Evolutionary conservation across 1,140 invertebrate species (phyloP).

Genomic region (Drosophila baimaii): DNA sequence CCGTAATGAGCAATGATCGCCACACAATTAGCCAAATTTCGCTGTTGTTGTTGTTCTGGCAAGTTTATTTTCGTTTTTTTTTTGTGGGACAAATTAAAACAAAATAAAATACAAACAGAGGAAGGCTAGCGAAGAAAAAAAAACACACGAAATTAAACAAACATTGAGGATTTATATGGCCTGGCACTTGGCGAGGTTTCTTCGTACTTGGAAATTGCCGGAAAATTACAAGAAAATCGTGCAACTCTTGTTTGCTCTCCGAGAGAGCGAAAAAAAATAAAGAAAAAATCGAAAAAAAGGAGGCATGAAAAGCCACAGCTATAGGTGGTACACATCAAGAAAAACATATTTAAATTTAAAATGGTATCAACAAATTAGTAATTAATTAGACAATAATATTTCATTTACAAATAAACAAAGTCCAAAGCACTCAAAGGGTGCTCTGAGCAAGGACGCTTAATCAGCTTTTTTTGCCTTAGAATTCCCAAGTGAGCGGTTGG

Average conservation of each 20-base stretch:
- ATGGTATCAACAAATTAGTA: background rate
- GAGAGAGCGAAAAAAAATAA: slow-evolving; percentile 24
- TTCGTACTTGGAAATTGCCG: slow-evolving; percentile 65
- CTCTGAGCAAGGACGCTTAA: too few species aligned
- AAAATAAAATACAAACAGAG: slow-evolving; percentile 56
- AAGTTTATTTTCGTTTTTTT: slow-evolving; percentile 51
- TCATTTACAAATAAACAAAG: too few species aligned
- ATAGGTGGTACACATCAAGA: background rate
- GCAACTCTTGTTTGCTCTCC: slow-evolving; percentile 75
- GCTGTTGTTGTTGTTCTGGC: slow-evolving; percentile 37
- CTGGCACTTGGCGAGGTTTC: slow-evolving; percentile 38
- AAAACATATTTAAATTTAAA: background rate
- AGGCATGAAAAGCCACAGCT: slow-evolving; percentile 58
- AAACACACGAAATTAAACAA: slow-evolving; percentile 78
- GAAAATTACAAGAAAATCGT: slow-evolving; percentile 83
- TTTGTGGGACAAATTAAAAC: slow-evolving; percentile 70
- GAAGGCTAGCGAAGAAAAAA: slow-evolving; percentile 32
- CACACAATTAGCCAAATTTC: slow-evolving; percentile 79
- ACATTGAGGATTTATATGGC: slow-evolving; percentile 74
- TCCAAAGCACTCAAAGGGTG: too few species aligned
- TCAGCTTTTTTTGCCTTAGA: too few species aligned
- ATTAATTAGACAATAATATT: background rate
- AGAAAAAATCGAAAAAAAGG: slow-evolving; percentile 44
- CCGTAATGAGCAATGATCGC: slow-evolving; percentile 81
- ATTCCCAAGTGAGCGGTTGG: too few species aligned